Evolutionary conservation across 2,888 invertebrate species (phyloP).

Genomic region (Diloba caeruleocephala): DNA sequence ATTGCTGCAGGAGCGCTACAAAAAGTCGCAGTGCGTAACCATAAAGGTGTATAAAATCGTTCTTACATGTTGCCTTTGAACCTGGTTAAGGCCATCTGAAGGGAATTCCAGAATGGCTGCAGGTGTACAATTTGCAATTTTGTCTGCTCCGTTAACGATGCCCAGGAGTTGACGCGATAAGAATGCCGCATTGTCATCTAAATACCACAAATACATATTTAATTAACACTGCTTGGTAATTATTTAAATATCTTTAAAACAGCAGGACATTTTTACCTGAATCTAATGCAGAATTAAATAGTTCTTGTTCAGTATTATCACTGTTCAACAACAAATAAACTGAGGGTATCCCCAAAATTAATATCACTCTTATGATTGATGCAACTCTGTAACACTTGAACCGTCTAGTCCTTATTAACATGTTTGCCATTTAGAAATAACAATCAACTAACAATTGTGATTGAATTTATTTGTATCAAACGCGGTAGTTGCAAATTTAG

Average conservation of each 20-base stretch:
- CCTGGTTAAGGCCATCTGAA: slow-evolving; percentile 91
- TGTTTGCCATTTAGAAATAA: slow-evolving; percentile 76
- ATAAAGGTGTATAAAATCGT: not conserved
- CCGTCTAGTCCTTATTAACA: slow-evolving; percentile 83
- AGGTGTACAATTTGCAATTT: slow-evolving; percentile 92
- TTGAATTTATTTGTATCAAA: slow-evolving; percentile 12
- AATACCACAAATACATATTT: slow-evolving; percentile 17
- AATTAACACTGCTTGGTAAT: not conserved
- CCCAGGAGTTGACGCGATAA: slow-evolving; percentile 69
- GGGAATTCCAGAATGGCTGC: slow-evolving; percentile 95
- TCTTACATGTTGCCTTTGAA: slow-evolving; percentile 89
- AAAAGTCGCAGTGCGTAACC: not conserved
- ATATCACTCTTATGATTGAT: slow-evolving; percentile 69
- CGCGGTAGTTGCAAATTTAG: not conserved
- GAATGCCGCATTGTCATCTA: slow-evolving; percentile 42
- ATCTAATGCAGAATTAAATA: slow-evolving; percentile 15
- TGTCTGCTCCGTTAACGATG: slow-evolving; percentile 55
- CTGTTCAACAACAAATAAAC: slow-evolving; percentile 65
- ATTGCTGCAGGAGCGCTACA: not conserved
- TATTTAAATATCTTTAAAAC: not conserved
- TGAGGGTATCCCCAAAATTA: slow-evolving; percentile 75
- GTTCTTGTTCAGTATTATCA: slow-evolving; percentile 16
- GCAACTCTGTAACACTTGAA: slow-evolving; percentile 67
- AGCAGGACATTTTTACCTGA: slow-evolving; percentile 56
- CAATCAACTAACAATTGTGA: slow-evolving; percentile 4